Evolutionary conservation across 2,797 vertebrate species (phyloP), one percentile per base, ranked within the genome.

Genomic region (Galaxias olidus): DNA sequence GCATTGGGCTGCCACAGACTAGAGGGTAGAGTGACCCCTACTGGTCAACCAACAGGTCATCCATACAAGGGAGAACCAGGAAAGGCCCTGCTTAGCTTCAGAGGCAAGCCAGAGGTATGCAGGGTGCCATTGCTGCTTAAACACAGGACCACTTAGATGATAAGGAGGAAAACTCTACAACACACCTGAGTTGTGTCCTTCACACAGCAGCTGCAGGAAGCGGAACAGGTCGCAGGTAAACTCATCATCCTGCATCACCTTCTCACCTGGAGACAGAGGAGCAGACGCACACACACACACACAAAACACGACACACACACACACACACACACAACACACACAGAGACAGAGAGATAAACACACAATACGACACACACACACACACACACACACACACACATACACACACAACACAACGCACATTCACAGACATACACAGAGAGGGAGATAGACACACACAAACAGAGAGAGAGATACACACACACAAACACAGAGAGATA

Each of bases 181-280:
- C 30, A 3, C 81, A 97, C 96, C 96, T 91, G 96, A 96, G 77
- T 93, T 98, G 84, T 98, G 96, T 76, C 96, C 96, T 91, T 98
- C 96, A 86, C 96, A 98, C 13, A 98, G 95, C 76, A 98, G 91
- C 14, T 98, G 96, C 59, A 98, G 94, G 91, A 98, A 98, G 76
- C 96, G 94, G 90, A 98, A 98, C 84, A 98, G 95, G 88, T 98
- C 96, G 88, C 96, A 98, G 76, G 96, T 98, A 78, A 98, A 98
- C 82, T 97, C 95, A 52, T 97, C 96, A 59, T 96, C 96, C 85
- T 95, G 96, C 89, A 98, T 95, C 82, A 98, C 96, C 81, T 98
- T 98, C 82, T 98, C 96, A 86, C 96, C 96, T 98, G 19, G 55
- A 9, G 17, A 9, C n/a, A 7, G 0, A 15, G 0, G 91, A 43